A percentile compares a stretch with the other conserved stretches of the same genome.
phyloP scores from a whole-genome alignment of 2,888 invertebrate species.

The Phlogophora meticulosa region DNA sequence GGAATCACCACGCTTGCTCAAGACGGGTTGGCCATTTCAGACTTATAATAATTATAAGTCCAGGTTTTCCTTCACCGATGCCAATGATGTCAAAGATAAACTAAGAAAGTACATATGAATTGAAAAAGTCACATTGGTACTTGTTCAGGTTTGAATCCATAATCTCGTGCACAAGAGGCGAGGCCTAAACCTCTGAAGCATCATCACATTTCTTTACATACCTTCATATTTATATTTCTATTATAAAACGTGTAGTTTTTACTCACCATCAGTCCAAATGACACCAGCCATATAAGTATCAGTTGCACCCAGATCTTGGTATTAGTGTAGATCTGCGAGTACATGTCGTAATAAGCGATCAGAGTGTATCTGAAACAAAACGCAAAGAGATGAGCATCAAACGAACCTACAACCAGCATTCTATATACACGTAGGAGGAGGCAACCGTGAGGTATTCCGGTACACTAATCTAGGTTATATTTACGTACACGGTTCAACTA shows the following conservation, averaged over 20 bases:
- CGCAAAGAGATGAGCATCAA: constrained; percentile 14
- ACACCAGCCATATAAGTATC: constrained; percentile 94
- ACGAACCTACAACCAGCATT: neutral
- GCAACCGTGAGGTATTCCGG: constrained; percentile 4
- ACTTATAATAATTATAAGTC: no score
- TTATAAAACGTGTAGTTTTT: neutral
- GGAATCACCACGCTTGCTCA: no score
- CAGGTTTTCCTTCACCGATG: no score
- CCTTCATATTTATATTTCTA: no score
- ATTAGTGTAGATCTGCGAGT: constrained; percentile 94
- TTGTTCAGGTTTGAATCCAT: no score
- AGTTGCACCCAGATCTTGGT: constrained; percentile 95
- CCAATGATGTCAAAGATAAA: no score
- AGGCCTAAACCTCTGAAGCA: no score
- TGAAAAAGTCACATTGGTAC: no score
- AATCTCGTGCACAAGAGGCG: no score
- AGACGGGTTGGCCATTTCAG: no score
- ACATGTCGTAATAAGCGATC: constrained; percentile 95
- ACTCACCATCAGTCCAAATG: constrained; percentile 93
- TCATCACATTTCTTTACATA: no score
- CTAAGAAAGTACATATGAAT: no score
- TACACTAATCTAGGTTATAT: constrained; percentile 37
- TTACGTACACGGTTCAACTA: constrained; percentile 41
- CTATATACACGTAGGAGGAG: neutral
- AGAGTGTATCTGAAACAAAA: constrained; percentile 94